A percentile compares a stretch with the other conserved stretches of the same genome.
These are phyloP conservation scores for Cirrhinus molitorella DNA, from an alignment of 2,797 vertebrate species.

Conservation along the genomic window DNA sequence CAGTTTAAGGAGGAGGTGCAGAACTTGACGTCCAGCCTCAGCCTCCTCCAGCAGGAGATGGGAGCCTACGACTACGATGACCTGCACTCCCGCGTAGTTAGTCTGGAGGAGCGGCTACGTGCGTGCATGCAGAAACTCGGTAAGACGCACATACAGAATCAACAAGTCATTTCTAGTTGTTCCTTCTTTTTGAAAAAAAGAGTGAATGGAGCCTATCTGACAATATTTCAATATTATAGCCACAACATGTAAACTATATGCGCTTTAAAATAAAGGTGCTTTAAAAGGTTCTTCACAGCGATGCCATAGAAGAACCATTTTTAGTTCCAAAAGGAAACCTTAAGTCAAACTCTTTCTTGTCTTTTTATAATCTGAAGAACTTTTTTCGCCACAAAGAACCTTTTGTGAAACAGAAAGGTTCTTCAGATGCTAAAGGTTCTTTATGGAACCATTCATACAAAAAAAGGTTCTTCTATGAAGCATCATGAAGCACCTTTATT, in stretches of 20 bases:
- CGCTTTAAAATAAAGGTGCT: too few species aligned
- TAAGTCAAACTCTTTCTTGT: too few species aligned
- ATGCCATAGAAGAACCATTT: too few species aligned
- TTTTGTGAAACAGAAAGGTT: too few species aligned
- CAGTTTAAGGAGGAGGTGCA: slow-evolving; percentile 99
- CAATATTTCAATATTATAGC: background rate
- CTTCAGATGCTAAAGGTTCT: too few species aligned
- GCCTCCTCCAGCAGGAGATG: slow-evolving; percentile 98
- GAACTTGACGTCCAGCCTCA: slow-evolving; percentile 99
- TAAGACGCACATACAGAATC: slow-evolving; percentile 75
- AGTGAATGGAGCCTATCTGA: background rate
- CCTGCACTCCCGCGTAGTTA: slow-evolving; percentile 98
- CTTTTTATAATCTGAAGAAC: too few species aligned
- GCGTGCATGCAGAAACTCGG: slow-evolving; percentile 99
- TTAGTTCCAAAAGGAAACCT: too few species aligned
- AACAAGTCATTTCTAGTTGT: background rate
- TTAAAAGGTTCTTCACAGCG: too few species aligned
- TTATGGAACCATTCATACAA: too few species aligned
- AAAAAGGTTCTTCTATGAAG: too few species aligned
- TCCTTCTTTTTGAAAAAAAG: background rate
- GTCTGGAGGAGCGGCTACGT: slow-evolving; percentile 99
- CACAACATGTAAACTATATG: background rate
- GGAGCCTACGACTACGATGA: slow-evolving; percentile 99
- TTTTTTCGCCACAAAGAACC: too few species aligned
- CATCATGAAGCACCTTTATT: too few species aligned